Evolutionary conservation across 2,888 invertebrate species (phyloP).

Genomic region (Deilephila porcellus): DNA sequence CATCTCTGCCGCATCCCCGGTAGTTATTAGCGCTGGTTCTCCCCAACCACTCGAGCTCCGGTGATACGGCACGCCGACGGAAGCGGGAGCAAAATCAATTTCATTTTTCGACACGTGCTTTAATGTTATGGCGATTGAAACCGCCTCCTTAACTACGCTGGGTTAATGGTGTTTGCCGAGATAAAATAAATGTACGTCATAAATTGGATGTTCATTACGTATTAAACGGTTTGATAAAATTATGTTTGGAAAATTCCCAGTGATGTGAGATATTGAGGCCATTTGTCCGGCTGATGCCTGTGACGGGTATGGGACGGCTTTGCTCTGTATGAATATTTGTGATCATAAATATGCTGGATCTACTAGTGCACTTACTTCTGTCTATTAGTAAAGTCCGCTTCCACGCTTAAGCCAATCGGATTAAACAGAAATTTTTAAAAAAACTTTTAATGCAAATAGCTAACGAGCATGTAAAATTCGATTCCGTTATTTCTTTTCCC

Average conservation of each 20-base stretch:
- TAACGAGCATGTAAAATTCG: neutral
- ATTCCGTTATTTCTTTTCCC: neutral
- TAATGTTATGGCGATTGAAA: slow-evolving; percentile 73
- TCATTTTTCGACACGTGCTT: slow-evolving; percentile 83
- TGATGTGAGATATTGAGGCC: slow-evolving; percentile 10
- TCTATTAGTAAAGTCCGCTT: neutral
- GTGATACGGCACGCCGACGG: slow-evolving; percentile 82
- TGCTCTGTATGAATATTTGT: neutral
- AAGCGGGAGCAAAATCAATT: slow-evolving; percentile 80
- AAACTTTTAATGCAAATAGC: neutral
- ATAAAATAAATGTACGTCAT: slow-evolving; percentile 28
- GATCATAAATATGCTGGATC: neutral
- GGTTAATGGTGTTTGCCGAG: slow-evolving; percentile 30
- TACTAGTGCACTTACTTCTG: neutral
- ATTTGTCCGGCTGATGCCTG: slow-evolving; percentile 10
- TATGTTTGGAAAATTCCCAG: slow-evolving; percentile 11
- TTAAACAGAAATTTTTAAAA: neutral
- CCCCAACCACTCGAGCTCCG: slow-evolving; percentile 76
- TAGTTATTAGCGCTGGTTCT: slow-evolving; percentile 79
- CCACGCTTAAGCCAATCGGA: neutral
- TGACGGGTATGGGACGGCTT: neutral
- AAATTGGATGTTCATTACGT: slow-evolving; percentile 29
- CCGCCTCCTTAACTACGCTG: slow-evolving; percentile 47
- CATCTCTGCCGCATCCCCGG: slow-evolving; percentile 78
- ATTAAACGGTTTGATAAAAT: slow-evolving; percentile 26